Evolutionary conservation across 2,797 vertebrate genomes (phyloP), one percentile per base, ranked within the genome.

Genomic region (Tadarida brasiliensis): DNA sequence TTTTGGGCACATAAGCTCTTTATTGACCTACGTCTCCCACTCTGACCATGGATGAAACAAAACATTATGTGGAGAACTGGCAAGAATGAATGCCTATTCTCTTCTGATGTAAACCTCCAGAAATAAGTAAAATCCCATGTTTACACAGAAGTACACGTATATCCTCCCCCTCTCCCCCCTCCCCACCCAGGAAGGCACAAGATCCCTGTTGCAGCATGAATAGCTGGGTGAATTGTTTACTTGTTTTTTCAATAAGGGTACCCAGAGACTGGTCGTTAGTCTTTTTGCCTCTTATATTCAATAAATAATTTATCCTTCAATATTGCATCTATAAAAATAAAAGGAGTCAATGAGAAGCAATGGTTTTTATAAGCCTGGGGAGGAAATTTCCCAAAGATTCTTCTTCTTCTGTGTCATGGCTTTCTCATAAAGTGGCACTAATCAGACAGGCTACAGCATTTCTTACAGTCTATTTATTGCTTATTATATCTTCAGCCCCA

Each of bases 261-360:
- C 11, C 33, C 12, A 77, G 80, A 97, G 97, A 51, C 14, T 90
- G 9, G 56, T 94, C 84, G 81, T 96, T 91, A 96, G 47, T 70
- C 73, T 97, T 94, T 87, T 92, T 84, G 94, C 28, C 3, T 56
- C 35, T 85, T 74, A 24, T 63, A 94, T 61, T 95, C 97, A 94
- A 97, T 97, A 98, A 98, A 98, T 96, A 97, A 98, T 97, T 97
- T 33, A 97, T 92, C 82, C 26, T 81, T 22, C 92, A 94, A 97
- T 98, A 97, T 87, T 92, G 86, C 94, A 19, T 59, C 86, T 92
- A 95, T 97, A 95, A 94, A 96, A 90, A 96, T 76, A 94, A 95
- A 96, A 67, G 0, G 90, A 97, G 95, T 93, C 95, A 97, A 92
- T 94, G 86, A 97, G 35, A 83, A 74, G 12, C 24, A 71, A 22